These are phyloP conservation scores for Selene dorsalis DNA, from an alignment of 2,797 vertebrate species.

Conservation along the genomic window DNA sequence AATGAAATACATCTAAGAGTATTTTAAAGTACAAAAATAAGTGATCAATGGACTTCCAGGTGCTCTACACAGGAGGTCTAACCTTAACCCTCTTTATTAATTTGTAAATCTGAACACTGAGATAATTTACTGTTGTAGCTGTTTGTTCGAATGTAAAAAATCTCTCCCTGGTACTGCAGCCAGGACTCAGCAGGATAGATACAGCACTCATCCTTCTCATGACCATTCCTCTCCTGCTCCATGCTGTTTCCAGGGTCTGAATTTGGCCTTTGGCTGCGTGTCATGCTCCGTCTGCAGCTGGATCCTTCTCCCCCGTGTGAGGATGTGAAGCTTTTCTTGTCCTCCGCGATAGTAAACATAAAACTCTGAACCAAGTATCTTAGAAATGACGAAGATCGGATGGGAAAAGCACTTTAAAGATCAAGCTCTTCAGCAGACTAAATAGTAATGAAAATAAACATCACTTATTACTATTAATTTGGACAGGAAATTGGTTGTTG, in stretches of 20 bases:
- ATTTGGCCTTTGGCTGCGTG: slow-evolving; percentile 67
- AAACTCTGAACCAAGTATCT: not conserved
- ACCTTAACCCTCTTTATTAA: slow-evolving; percentile 32
- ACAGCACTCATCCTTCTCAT: slow-evolving; percentile 71
- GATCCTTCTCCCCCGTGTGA: not conserved
- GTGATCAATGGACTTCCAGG: slow-evolving; percentile 6
- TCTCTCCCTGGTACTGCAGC: slow-evolving; percentile 46
- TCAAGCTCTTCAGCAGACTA: not conserved
- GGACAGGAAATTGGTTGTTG: not conserved
- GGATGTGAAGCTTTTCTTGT: slow-evolving; percentile 12
- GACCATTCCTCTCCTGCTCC: slow-evolving; percentile 65
- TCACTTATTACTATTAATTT: not conserved
- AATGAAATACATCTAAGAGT: slow-evolving; percentile 10
- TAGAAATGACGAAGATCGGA: not conserved
- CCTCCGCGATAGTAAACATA: not conserved
- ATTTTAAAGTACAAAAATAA: slow-evolving; percentile 31
- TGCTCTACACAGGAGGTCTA: slow-evolving; percentile 23
- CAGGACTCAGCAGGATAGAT: slow-evolving; percentile 65
- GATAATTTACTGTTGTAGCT: slow-evolving; percentile 43
- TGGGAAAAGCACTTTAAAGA: not conserved
- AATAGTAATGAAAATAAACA: not conserved
- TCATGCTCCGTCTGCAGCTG: slow-evolving; percentile 56
- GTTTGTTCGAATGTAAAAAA: slow-evolving; percentile 47
- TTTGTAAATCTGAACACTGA: slow-evolving; percentile 36
- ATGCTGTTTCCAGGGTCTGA: slow-evolving; percentile 55